Conservation (phyloP, 2,888 invertebrate genomes). For the Tinea trinotella region DNA sequence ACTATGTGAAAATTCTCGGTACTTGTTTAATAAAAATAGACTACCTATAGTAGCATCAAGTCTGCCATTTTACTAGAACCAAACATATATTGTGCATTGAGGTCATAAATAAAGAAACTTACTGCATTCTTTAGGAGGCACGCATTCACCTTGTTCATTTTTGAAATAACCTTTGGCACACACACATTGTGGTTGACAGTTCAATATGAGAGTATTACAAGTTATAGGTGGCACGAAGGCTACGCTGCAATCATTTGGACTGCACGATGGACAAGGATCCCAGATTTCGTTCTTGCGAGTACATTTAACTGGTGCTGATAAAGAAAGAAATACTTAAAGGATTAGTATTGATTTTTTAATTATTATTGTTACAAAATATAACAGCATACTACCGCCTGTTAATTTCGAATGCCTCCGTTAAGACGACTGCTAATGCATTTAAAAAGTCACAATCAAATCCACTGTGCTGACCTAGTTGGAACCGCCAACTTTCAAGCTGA, state of each 20-base stretch:
- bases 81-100: no score
- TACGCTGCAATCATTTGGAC: conserved; percentile 30
- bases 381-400: no score
- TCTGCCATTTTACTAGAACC: conserved; percentile 18
- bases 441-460: no score
- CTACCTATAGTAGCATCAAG: no score
- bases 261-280: conserved; percentile 33
- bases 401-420: no score
- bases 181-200: conserved; percentile 35
- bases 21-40: no score
- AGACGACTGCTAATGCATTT: no score
- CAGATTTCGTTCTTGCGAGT: conserved; percentile 35
- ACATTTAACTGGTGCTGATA: conserved; percentile 32
- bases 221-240: not conserved
- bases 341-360: no score
- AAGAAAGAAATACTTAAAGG: not conserved
- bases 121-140: conserved; percentile 1
- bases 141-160: conserved; percentile 23
- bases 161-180: conserved; percentile 33
- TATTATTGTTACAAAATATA: no score
- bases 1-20: no score
- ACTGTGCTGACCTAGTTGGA: no score
- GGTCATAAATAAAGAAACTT: not conserved
- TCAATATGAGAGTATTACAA: not conserved
- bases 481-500: no score